Evolutionary conservation across 2,113 vertebrate genomes (phyloP).

Genomic region (Charina bottae): DNA sequence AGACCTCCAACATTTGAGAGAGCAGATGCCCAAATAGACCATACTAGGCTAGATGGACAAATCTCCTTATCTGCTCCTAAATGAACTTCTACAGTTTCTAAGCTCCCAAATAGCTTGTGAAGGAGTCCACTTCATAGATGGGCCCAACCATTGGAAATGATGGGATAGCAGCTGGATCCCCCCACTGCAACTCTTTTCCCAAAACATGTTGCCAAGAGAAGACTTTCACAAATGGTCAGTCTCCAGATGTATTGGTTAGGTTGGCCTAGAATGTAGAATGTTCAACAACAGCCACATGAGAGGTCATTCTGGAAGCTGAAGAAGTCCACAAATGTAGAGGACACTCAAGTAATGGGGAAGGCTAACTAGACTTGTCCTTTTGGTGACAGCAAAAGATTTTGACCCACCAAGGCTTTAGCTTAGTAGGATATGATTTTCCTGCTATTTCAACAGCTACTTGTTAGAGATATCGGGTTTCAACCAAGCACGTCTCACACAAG

Average conservation of each 20-base stretch:
- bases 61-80: neutral
- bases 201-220: neutral
- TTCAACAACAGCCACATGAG: neutral
- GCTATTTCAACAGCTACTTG: neutral
- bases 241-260: neutral
- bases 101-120: neutral
- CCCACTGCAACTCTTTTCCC: neutral
- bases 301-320: neutral
- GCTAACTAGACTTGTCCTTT: neutral
- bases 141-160: neutral
- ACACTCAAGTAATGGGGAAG: neutral
- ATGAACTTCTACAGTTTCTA: neutral
- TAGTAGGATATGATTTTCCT: neutral
- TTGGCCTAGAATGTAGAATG: neutral
- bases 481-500: no score
- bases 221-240: neutral
- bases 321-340: neutral
- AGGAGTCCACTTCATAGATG: neutral
- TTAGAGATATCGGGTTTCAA: no score
- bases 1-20: neutral
- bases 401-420: neutral
- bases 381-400: neutral
- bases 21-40: neutral
- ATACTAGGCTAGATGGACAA: neutral
- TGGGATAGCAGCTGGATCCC: neutral